phyloP scores from a whole-genome alignment of 2,797 vertebrate species.

The Ibycter americanus region DNA sequence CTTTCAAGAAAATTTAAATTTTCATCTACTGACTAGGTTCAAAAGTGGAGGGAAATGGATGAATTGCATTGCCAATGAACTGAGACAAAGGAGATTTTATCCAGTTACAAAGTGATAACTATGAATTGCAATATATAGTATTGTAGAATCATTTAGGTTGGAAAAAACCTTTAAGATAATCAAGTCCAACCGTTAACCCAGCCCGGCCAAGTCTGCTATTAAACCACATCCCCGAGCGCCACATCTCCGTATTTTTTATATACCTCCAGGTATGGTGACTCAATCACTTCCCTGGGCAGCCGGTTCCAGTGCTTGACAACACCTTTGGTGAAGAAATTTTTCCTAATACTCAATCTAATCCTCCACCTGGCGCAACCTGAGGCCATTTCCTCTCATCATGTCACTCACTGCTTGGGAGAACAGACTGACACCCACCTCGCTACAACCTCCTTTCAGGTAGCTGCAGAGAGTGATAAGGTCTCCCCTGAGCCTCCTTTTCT shows the following conservation, averaged over 20 bases:
- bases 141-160: not conserved
- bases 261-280: not conserved
- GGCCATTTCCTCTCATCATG: not conserved
- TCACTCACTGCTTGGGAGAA: not conserved
- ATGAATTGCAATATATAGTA: not conserved
- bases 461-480: not conserved
- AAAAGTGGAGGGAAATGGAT: not conserved
- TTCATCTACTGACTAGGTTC: not conserved
- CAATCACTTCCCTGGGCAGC: not conserved
- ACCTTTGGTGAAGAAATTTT: not conserved
- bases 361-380: not conserved
- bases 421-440: accelerated
- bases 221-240: not conserved
- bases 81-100: not conserved
- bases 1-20: not conserved
- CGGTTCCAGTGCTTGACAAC: not conserved
- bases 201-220: not conserved
- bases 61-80: not conserved
- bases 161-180: not conserved
- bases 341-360: not conserved
- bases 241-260: accelerated
- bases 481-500: not conserved
- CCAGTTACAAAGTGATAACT: not conserved
- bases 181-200: not conserved
- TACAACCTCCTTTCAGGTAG: not conserved